These are phyloP conservation scores for Otolemur crassicaudatus DNA, from an alignment of 2,797 vertebrate genomes.

Conservation along the genomic window DNA sequence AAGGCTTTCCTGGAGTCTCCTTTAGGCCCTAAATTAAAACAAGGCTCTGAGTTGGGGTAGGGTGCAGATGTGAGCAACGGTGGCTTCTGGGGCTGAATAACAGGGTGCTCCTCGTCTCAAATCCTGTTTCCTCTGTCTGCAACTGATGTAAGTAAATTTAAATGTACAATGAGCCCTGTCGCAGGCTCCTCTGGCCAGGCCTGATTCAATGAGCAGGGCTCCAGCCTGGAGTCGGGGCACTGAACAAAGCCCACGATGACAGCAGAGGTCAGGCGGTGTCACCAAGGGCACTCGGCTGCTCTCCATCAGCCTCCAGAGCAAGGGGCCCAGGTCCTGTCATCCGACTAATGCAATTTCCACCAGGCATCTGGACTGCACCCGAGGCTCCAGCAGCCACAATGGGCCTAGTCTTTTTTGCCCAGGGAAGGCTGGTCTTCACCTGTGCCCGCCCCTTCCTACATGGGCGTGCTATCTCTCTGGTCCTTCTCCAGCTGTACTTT, in stretches of 20 bases:
- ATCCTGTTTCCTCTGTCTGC: conserved; percentile 46
- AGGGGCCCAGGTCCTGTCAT: conserved; percentile 84
- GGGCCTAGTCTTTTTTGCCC: conserved; percentile 75
- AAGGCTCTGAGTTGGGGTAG: background rate
- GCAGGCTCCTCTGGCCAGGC: conserved; percentile 76
- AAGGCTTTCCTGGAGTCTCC: background rate
- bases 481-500: background rate
- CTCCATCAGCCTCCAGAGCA: conserved; percentile 86
- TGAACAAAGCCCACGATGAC: conserved; percentile 87
- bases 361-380: conserved; percentile 85
- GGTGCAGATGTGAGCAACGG: background rate
- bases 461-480: background rate
- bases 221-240: conserved; percentile 82
- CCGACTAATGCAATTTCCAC: conserved; percentile 87
- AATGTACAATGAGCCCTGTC: conserved; percentile 50
- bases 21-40: background rate
- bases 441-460: background rate
- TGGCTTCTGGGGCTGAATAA: background rate
- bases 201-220: conserved; percentile 87
- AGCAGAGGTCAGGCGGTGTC: conserved; percentile 84
- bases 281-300: conserved; percentile 84
- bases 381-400: conserved; percentile 80
- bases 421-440: conserved; percentile 70
- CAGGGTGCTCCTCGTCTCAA: background rate
- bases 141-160: conserved; percentile 72